These are phyloP conservation scores for Atta cephalotes DNA, from an alignment of 1,140 invertebrate genomes.

Conservation along the genomic window DNA sequence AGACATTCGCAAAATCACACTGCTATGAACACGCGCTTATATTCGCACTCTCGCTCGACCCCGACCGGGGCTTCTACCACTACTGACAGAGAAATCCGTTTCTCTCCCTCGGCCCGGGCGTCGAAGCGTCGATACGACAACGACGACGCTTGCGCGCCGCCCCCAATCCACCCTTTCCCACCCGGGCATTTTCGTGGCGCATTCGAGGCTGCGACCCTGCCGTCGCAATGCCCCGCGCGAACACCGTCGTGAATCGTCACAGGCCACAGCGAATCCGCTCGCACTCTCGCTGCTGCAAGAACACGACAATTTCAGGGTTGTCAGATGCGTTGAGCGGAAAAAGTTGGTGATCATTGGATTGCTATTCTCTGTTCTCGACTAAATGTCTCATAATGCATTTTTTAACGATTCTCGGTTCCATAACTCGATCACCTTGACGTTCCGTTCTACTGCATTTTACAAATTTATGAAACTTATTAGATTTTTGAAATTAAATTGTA, in stretches of 20 bases:
- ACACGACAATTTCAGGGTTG: neutral
- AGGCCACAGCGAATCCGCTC: neutral
- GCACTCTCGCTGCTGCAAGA: neutral
- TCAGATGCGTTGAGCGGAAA: neutral
- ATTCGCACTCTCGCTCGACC: slow-evolving; percentile 77
- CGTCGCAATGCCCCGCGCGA: slow-evolving; percentile 55
- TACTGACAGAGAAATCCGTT: slow-evolving; percentile 72
- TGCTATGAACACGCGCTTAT: slow-evolving; percentile 56
- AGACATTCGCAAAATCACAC: slow-evolving; percentile 43
- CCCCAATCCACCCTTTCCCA: slow-evolving; percentile 78
- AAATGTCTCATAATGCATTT: neutral
- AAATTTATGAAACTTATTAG: neutral
- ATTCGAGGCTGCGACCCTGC: slow-evolving; percentile 71
- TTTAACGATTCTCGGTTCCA: slow-evolving; percentile 13
- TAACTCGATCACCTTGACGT: neutral
- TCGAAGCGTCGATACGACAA: slow-evolving; percentile 82
- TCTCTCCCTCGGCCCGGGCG: slow-evolving; percentile 73
- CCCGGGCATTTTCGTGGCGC: slow-evolving; percentile 71
- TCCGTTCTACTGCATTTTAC: neutral
- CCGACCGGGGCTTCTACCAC: slow-evolving; percentile 83
- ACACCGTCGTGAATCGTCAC: neutral
- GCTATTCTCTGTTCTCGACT: neutral
- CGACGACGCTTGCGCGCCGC: slow-evolving; percentile 83
- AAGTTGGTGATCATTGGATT: neutral
- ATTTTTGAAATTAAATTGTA: slow-evolving; percentile 18